Evolutionary conservation across 1,140 invertebrate genomes (phyloP), one percentile per base, ranked within the genome.

Genomic region (Colletes gigas): DNA sequence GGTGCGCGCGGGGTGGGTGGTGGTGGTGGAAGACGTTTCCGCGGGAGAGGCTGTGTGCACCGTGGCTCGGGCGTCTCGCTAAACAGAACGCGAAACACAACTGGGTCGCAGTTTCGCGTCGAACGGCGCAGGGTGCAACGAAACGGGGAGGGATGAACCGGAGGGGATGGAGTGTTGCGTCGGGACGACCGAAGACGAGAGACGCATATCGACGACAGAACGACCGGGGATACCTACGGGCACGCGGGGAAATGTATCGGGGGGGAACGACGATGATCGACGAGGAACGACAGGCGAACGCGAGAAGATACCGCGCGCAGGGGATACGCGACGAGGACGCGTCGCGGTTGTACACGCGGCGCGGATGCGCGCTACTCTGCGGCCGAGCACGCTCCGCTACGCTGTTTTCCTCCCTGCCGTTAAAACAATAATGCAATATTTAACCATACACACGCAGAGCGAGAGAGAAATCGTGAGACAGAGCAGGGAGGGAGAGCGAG

Each of bases 381-480:
- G 88, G 83, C 78, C 86, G 85, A 79, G 87, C 74, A 85, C 85
- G 80, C 83, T 78, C 86, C 84, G 74, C 84, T 85, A 81, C 83
- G 82, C 88, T 93, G 90, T 92, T 92, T 92, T 92, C 91, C 88
- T 90, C 90, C 89, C 90, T 91, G 84, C 91, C 89, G 92, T 92
- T 92, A 92, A 92, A 92, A 93, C 92, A 93, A 92, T 92, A 93
- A 93, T 93, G 92, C 92, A 92, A 93, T 93, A 93, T 92, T 93
- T 92, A 93, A 92, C 90, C 90, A 90, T 92, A 93, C 91, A 93
- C 90, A 92, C 82, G 66, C 83, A 73, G 83, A 60, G 68, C 82
- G 85, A 82, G 82, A 76, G 84, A 76, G 75, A 80, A 21, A 47
- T 47, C 19, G 60, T 14, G 60, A 17, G 70, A 80, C 79, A 83